These are phyloP conservation scores for Glyphotaelius pellucidus DNA, from an alignment of 2,888 invertebrate genomes.

Conservation along the genomic window DNA sequence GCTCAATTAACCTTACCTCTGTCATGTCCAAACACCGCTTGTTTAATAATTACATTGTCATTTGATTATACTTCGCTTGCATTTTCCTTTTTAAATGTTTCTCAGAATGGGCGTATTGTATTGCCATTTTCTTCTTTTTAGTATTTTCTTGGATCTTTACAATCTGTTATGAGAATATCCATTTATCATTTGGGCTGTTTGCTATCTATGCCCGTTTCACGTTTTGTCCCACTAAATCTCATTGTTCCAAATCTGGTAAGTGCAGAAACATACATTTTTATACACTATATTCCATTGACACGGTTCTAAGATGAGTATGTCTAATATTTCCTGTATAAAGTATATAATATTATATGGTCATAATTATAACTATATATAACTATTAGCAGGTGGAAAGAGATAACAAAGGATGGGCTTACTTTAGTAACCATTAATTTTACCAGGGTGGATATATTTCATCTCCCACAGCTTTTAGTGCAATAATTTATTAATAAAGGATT, in stretches of 20 bases:
- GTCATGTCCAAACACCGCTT: constrained; percentile 52
- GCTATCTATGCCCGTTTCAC: constrained; percentile 30
- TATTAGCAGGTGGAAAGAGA: background rate
- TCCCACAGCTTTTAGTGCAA: background rate
- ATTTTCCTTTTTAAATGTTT: constrained; percentile 47
- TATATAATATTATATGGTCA: background rate
- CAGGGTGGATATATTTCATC: too few relatives aligned
- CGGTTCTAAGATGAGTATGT: background rate
- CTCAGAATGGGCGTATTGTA: constrained; percentile 55
- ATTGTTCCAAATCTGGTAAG: constrained; percentile 35
- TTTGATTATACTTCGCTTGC: constrained; percentile 59
- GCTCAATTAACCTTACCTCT: constrained; percentile 47
- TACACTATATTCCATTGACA: background rate
- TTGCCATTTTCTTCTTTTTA: constrained; percentile 42
- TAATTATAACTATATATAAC: background rate
- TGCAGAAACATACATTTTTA: background rate
- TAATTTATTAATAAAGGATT: background rate
- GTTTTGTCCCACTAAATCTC: constrained; percentile 16
- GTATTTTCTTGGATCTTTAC: constrained; percentile 21
- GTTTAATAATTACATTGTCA: constrained; percentile 58
- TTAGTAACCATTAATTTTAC: background rate
- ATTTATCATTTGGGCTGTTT: constrained; percentile 50
- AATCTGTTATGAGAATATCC: constrained; percentile 21
- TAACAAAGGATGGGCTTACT: background rate
- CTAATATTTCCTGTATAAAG: background rate